These are phyloP conservation scores for Prorops nasuta DNA, from an alignment of 1,140 invertebrate species.

Conservation along the genomic window DNA sequence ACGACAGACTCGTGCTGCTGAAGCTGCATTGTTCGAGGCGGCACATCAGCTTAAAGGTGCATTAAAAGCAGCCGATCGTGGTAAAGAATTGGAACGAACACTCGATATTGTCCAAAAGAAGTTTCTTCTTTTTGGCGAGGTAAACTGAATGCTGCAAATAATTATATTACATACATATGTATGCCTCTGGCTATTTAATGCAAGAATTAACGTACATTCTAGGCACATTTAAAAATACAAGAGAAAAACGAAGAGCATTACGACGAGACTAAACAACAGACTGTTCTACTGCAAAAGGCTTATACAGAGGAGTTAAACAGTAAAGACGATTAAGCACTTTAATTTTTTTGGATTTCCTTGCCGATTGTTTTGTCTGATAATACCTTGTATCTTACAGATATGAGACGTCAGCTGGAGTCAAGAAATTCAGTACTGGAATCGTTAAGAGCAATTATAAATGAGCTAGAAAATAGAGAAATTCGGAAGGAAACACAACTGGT, in stretches of 20 bases:
- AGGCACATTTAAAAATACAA: constrained; percentile 45
- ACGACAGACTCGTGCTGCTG: constrained; percentile 49
- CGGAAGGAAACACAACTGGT: constrained; percentile 53
- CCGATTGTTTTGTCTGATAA: constrained; percentile 9
- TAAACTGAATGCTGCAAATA: constrained; percentile 27
- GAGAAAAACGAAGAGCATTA: constrained; percentile 38
- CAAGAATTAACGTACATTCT: constrained; percentile 2
- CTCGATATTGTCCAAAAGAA: constrained; percentile 57
- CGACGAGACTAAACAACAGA: constrained; percentile 44
- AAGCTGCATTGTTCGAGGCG: constrained; percentile 57
- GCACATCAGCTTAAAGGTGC: constrained; percentile 58
- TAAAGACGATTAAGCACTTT: background rate
- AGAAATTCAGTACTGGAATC: constrained; percentile 50
- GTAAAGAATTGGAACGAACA: constrained; percentile 56
- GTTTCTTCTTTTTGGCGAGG: constrained; percentile 57
- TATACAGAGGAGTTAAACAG: constrained; percentile 49
- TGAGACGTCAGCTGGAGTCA: constrained; percentile 49
- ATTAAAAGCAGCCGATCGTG: constrained; percentile 55
- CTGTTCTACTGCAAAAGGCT: constrained; percentile 40
- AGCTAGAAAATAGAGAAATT: constrained; percentile 54
- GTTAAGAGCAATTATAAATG: constrained; percentile 42
- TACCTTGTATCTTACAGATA: constrained; percentile 27
- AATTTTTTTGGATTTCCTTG: no score
- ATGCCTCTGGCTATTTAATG: background rate
- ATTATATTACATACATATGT: background rate